Evolutionary conservation across 1,140 invertebrate species (phyloP).

Genomic region (Drosophila nannoptera): DNA sequence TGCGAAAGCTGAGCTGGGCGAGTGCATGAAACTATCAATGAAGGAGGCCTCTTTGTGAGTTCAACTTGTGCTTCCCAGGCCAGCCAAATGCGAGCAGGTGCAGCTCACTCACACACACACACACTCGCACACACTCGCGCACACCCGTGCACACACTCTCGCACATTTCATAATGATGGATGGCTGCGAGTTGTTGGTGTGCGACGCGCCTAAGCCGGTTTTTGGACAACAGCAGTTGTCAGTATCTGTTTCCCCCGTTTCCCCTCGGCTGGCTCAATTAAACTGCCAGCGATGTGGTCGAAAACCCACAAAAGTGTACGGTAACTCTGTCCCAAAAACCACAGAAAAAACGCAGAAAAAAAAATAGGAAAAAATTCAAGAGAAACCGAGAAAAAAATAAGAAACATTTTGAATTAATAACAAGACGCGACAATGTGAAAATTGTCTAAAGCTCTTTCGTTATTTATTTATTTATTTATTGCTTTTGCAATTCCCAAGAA

Average conservation of each 20-base stretch:
- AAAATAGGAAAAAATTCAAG: slow-evolving; percentile 3
- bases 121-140: too few species aligned
- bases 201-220: slow-evolving; percentile 73
- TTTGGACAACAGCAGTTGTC: slow-evolving; percentile 64
- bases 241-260: slow-evolving; percentile 39
- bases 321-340: slow-evolving; percentile 42
- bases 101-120: slow-evolving; percentile 39
- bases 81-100: slow-evolving; percentile 73
- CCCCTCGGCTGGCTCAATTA: slow-evolving; percentile 61
- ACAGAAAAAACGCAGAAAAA: slow-evolving; percentile 1
- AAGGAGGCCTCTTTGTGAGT: slow-evolving; percentile 42
- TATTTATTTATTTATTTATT: neutral
- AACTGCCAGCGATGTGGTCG: slow-evolving; percentile 61
- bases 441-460: slow-evolving; percentile 33
- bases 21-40: slow-evolving; percentile 68
- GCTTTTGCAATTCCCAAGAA: slow-evolving; percentile 23
- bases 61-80: slow-evolving; percentile 28
- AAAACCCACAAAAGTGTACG: slow-evolving; percentile 72
- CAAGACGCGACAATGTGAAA: slow-evolving; percentile 64
- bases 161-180: slow-evolving; percentile 69
- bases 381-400: slow-evolving; percentile 13
- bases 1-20: slow-evolving; percentile 68
- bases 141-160: slow-evolving; percentile 33
- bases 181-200: slow-evolving; percentile 47
- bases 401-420: slow-evolving; percentile 65